A percentile compares a stretch with the other conserved stretches of the same genome.
Evolutionary conservation across 2,797 vertebrate genomes (phyloP).

Genomic region (Pelobates cultripes): DNA sequence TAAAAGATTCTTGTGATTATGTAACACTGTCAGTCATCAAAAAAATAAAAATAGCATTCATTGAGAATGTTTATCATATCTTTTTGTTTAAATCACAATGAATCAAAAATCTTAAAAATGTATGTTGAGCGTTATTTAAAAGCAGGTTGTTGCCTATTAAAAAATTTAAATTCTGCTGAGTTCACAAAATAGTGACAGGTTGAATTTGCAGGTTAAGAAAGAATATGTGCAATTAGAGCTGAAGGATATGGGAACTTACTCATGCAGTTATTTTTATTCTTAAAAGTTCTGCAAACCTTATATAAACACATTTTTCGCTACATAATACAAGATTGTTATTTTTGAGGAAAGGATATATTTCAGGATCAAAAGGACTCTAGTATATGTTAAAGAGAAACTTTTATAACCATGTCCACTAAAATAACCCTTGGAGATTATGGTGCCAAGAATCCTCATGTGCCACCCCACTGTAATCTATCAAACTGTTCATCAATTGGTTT

Average conservation of each 20-base stretch:
- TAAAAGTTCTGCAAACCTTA: neutral
- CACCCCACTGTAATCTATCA: too few relatives aligned
- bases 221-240: slow-evolving; percentile 27
- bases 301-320: neutral
- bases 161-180: slow-evolving; percentile 26
- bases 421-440: too few relatives aligned
- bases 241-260: slow-evolving; percentile 9
- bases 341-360: neutral
- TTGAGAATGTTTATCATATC: slow-evolving; percentile 26
- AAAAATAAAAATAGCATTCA: slow-evolving; percentile 8
- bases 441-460: too few relatives aligned
- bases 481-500: too few relatives aligned
- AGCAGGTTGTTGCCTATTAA: slow-evolving; percentile 15
- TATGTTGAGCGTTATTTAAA: neutral
- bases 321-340: neutral
- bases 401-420: too few relatives aligned
- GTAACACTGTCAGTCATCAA: slow-evolving; percentile 25
- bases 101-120: slow-evolving; percentile 25
- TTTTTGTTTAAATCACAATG: slow-evolving; percentile 32
- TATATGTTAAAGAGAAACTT: too few relatives aligned
- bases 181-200: slow-evolving; percentile 4
- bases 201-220: slow-evolving; percentile 25
- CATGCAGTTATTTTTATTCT: neutral
- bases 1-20: slow-evolving; percentile 19
- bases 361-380: too few relatives aligned